phyloP scores from a whole-genome alignment of 2,888 invertebrate genomes.

The Lasioglossum pauxillum region DNA sequence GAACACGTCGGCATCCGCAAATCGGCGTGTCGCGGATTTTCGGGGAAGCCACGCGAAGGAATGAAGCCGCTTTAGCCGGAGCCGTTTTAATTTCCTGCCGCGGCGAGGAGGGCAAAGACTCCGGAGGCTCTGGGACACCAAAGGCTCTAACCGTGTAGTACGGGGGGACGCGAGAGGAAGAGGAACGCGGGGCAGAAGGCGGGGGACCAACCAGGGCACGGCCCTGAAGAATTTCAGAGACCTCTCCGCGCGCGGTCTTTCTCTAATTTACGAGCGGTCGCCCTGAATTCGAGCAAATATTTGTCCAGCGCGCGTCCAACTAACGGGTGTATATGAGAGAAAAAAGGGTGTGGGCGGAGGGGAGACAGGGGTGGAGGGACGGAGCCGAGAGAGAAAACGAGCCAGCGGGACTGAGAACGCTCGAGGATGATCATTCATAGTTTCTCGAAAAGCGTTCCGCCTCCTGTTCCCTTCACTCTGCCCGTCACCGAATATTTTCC shows the following conservation, averaged over 20 bases:
- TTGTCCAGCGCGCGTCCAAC: constrained; percentile 74
- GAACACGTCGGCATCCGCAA: background rate
- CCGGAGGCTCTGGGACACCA: constrained; percentile 20
- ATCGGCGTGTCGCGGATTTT: constrained; percentile 28
- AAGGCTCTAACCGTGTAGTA: constrained; percentile 48
- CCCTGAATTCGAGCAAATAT: constrained; percentile 77
- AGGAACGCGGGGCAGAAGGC: background rate
- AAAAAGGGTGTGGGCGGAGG: background rate
- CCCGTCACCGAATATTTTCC: constrained; percentile 53
- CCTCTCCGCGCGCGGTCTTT: constrained; percentile 53
- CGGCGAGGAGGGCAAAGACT: constrained; percentile 54
- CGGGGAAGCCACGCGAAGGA: constrained; percentile 21
- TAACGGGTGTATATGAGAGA: constrained; percentile 69
- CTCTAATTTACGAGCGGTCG: constrained; percentile 72
- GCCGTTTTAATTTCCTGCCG: constrained; percentile 64
- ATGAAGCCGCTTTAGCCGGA: constrained; percentile 35
- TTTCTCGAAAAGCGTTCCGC: constrained; percentile 62
- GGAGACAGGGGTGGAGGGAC: background rate
- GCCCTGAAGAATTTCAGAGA: constrained; percentile 66
- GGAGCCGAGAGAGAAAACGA: constrained; percentile 30
- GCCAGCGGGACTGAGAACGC: constrained; percentile 35
- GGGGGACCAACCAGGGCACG: constrained; percentile 33
- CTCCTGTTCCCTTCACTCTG: constrained; percentile 19
- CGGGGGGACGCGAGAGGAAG: constrained; percentile 11
- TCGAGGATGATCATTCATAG: constrained; percentile 70